These are phyloP conservation scores for Nysson spinosus DNA, from an alignment of 2,888 invertebrate genomes.

Conservation along the genomic window DNA sequence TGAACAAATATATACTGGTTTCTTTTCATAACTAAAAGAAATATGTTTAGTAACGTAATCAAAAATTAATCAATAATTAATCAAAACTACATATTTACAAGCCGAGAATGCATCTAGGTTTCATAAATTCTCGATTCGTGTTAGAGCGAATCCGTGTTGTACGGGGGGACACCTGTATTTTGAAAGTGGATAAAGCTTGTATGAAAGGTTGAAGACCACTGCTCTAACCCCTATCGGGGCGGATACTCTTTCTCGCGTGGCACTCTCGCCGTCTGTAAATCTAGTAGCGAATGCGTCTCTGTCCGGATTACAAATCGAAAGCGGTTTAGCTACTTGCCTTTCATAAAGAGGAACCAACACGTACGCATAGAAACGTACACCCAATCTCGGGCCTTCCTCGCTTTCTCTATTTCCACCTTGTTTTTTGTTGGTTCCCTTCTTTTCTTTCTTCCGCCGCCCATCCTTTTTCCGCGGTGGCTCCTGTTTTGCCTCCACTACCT, in stretches of 20 bases:
- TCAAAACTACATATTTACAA: no score
- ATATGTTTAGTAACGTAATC: no score
- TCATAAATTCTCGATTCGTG: no score
- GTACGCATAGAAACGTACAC: constrained; percentile 49
- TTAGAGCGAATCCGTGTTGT: no score
- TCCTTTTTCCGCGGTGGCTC: constrained; percentile 12
- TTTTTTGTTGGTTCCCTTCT: constrained; percentile 25
- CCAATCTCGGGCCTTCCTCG: constrained; percentile 37
- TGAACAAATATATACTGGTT: no score
- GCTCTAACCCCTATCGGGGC: no score
- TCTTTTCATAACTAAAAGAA: no score
- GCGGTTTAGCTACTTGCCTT: constrained; percentile 67
- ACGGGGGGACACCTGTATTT: no score
- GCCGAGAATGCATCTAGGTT: no score
- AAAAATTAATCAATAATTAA: no score
- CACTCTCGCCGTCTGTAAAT: constrained; percentile 46
- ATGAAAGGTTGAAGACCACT: no score
- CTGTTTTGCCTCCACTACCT: background rate
- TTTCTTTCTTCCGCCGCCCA: constrained; percentile 13
- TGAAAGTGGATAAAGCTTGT: no score
- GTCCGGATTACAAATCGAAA: constrained; percentile 70
- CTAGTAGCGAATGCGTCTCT: constrained; percentile 64
- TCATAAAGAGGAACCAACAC: constrained; percentile 62
- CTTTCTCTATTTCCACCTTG: constrained; percentile 31
- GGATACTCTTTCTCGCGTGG: background rate